Conservation (phyloP, 2,113 vertebrate species). For the Lamprotornis superbus region DNA sequence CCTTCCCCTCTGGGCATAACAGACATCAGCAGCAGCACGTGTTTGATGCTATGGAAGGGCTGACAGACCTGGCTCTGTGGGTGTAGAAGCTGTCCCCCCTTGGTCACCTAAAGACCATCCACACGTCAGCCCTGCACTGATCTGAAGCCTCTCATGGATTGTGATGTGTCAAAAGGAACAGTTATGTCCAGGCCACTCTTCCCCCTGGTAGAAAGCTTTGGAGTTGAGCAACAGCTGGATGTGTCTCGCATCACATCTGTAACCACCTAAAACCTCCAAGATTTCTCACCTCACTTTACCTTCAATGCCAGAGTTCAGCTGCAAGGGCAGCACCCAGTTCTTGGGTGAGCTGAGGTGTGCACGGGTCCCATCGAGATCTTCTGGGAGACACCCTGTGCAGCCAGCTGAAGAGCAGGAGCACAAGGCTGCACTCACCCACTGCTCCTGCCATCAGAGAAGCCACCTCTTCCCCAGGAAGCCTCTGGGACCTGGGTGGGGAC, state of each 20-base stretch:
- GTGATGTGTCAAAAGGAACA: not conserved
- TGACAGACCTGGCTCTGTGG: not conserved
- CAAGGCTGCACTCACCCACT: accelerated
- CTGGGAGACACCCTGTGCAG: not conserved
- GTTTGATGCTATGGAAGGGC: not conserved
- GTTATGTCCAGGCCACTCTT: not conserved
- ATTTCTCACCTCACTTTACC: not conserved
- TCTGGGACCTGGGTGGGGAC: not conserved
- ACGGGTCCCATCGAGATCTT: not conserved
- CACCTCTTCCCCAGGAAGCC: not conserved
- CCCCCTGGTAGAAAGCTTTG: not conserved
- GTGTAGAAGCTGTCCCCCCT: not conserved
- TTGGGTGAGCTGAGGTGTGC: not conserved
- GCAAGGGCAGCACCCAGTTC: not conserved
- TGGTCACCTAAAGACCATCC: not conserved
- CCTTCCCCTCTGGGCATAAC: not conserved
- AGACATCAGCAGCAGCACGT: not conserved
- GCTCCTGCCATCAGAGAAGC: not conserved
- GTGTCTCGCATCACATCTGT: not conserved
- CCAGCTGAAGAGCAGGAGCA: not conserved
- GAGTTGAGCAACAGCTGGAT: not conserved
- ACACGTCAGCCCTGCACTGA: not conserved
- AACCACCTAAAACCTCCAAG: not conserved
- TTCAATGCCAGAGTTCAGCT: not conserved
- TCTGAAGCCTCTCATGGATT: not conserved